phyloP scores from a whole-genome alignment of 2,797 vertebrate species.

The Zonotrichia albicollis region DNA sequence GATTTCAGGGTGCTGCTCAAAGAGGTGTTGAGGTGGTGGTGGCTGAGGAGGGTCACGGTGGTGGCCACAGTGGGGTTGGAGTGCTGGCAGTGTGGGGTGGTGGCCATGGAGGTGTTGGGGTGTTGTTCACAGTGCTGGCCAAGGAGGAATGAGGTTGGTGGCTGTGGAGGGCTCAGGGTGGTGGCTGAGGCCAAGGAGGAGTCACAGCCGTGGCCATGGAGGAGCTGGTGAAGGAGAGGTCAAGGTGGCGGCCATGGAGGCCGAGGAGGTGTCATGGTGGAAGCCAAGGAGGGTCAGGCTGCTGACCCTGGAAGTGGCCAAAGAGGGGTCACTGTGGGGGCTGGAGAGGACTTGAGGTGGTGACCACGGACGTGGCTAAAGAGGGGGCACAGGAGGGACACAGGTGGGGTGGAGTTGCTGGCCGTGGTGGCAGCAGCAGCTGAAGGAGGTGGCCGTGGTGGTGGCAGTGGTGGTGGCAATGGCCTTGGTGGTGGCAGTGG shows the following conservation, averaged over 20 bases:
- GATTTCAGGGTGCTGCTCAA: background rate
- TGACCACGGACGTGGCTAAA: background rate
- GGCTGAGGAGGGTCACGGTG: background rate
- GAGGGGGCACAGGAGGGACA: background rate
- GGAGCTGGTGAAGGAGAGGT: background rate
- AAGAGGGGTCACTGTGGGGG: no score
- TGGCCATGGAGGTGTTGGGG: background rate
- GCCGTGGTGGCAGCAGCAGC: accelerated
- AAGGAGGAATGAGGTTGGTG: accelerated
- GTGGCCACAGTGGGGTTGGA: background rate
- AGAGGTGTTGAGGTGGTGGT: background rate
- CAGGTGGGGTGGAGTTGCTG: background rate
- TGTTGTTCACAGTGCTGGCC: accelerated
- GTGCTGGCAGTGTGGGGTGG: background rate
- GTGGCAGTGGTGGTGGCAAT: background rate
- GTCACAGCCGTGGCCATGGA: background rate
- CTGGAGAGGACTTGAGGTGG: background rate
- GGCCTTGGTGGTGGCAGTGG: no score
- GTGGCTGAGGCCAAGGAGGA: background rate
- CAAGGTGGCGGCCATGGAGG: background rate
- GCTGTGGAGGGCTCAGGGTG: background rate
- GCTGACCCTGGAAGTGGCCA: background rate
- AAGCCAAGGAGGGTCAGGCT: background rate
- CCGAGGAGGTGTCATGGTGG: accelerated
- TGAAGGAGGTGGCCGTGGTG: accelerated